Evolutionary conservation across 1,140 invertebrate genomes (phyloP).

Genomic region (Lepidurus apus): DNA sequence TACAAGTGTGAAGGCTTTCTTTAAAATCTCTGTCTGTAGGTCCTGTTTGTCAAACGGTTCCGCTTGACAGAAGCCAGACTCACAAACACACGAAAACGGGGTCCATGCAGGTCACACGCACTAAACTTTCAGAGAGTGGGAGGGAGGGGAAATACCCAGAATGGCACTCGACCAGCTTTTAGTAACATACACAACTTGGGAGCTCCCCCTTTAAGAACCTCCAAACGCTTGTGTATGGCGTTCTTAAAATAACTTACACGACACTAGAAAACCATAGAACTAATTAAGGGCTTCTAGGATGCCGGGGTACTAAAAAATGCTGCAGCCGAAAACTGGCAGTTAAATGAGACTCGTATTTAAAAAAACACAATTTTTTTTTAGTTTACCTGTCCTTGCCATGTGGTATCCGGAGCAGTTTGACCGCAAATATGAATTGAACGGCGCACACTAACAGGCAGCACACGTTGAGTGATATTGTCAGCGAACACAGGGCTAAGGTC

Average conservation of each 20-base stretch:
- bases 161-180: background rate
- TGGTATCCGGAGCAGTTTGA: slow-evolving; percentile 73
- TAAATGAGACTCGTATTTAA: background rate
- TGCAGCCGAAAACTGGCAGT: no score
- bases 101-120: background rate
- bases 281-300: no score
- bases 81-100: background rate
- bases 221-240: background rate
- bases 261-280: background rate
- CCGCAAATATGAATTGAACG: slow-evolving; percentile 87
- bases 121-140: background rate
- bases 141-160: background rate
- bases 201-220: background rate
- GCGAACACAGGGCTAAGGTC: slow-evolving; percentile 75
- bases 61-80: slow-evolving; percentile 42
- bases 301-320: no score
- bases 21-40: slow-evolving; percentile 1
- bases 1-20: background rate
- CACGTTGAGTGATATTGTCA: slow-evolving; percentile 78
- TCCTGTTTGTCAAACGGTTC: slow-evolving; percentile 42
- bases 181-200: background rate
- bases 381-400: background rate
- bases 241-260: background rate
- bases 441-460: slow-evolving; percentile 88
- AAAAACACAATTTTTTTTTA: background rate